Base-by-base conservation (phyloP, 2,797 vertebrate genomes). In the Danio choprae region DNA sequence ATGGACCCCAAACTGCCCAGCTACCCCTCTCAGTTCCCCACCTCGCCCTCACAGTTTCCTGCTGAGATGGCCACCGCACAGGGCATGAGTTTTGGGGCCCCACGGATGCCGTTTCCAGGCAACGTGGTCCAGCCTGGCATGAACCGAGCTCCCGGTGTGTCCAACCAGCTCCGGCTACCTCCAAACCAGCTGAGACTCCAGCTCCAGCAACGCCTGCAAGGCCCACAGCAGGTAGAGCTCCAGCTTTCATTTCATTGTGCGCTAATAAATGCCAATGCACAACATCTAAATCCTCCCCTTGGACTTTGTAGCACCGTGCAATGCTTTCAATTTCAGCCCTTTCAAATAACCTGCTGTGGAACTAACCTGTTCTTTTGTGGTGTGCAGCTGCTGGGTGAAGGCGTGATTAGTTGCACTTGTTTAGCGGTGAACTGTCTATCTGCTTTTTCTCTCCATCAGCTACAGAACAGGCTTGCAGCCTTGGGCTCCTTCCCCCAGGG, bases 151-250 rank as follows among this genome's bases (percentile, higher is more conserved):
- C 93, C 95, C 0, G 95, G 94, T 15, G 51, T 88, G 12, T 92
- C 92, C 85, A 86, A 92, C 67, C 96, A 94, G 74, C 92, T 97
- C 79, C 90, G 96, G 56, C 93, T 97, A 80, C 94, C 90, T 0
- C 95, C 96, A 77, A 98, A 97, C 89, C 97, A 98, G 44, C 94
- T 98, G 62, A 93, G 96, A 18, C 93, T 97, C 75, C 97, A 98
- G 87, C 94, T 98, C 55, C 97, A 98, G 85, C 97, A 98, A 89
- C 92, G 97, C n/a, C 89, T 98, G 48, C 97, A 98, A 85, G 95
- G 96, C 1, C 96, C 96, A 0, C 96, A 97, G 90, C 96, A 97
- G 95, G 97, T 98, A 84, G 62, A 64, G n/a, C 62, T 56, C 29
- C 63, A 68, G 40, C 59, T 20, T 63, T 65, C 59, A 56, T 50